Evolutionary conservation across 2,888 invertebrate genomes (phyloP).

Genomic region (Entomobrya proxima): DNA sequence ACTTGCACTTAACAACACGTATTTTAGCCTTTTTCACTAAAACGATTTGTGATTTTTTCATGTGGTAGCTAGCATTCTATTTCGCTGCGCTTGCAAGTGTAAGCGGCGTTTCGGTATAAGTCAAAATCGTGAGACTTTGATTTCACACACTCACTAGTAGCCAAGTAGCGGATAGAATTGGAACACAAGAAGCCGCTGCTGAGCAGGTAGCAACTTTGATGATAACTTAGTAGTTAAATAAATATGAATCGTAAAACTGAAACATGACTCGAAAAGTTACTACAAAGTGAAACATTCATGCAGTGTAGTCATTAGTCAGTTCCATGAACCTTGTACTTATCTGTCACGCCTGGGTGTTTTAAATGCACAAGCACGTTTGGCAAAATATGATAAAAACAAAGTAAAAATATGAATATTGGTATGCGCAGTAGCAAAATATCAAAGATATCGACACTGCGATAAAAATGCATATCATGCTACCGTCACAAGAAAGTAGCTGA

Average conservation of each 20-base stretch:
- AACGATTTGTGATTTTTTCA: too few species aligned
- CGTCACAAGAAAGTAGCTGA: not conserved
- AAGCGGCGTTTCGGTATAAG: not conserved
- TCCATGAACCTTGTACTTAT: constrained; percentile 51
- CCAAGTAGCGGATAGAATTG: not conserved
- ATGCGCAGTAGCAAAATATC: not conserved
- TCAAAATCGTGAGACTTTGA: constrained; percentile 49
- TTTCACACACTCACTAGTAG: constrained; percentile 2
- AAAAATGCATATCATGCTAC: too few species aligned
- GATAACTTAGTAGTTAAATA: constrained; percentile 28
- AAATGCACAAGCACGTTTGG: not conserved
- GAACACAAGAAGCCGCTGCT: constrained; percentile 10
- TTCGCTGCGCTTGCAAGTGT: too few species aligned
- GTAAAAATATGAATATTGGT: not conserved
- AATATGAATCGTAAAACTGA: constrained; percentile 48
- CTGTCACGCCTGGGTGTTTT: constrained; percentile 37
- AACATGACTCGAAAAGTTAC: constrained; percentile 52
- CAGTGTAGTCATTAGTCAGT: constrained; percentile 52
- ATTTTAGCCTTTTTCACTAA: too few species aligned
- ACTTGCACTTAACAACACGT: too few species aligned
- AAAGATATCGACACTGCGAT: not conserved
- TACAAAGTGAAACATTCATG: not conserved
- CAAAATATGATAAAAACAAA: too few species aligned
- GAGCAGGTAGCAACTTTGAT: constrained; percentile 37
- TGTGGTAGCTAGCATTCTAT: too few species aligned